Conservation (phyloP, 1,140 invertebrate species). For the Heliconius hermathena region DNA sequence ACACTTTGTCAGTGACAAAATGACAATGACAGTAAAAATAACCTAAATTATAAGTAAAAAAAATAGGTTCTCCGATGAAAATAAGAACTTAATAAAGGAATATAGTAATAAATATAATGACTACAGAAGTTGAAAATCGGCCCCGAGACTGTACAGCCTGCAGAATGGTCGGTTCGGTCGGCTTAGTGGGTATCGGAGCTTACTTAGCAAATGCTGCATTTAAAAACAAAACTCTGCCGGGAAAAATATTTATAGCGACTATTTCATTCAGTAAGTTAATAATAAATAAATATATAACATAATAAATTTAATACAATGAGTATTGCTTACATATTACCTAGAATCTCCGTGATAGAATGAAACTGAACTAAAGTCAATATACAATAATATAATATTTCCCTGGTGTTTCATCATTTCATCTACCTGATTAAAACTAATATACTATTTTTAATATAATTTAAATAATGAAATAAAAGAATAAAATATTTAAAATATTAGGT, state of each 20-base stretch:
- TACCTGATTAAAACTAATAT: too few species aligned
- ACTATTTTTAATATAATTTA: too few species aligned
- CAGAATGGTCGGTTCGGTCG: constrained; percentile 57
- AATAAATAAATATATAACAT: not conserved
- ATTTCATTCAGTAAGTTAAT: constrained; percentile 59
- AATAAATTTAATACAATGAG: not conserved
- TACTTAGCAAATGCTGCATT: constrained; percentile 64
- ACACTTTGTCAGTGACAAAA: not conserved
- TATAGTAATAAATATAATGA: constrained; percentile 35
- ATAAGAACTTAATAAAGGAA: not conserved
- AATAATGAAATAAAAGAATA: too few species aligned
- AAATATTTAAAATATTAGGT: too few species aligned
- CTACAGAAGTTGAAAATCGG: constrained; percentile 41
- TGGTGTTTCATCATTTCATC: too few species aligned
- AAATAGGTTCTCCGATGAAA: not conserved
- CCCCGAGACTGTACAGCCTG: constrained; percentile 62
- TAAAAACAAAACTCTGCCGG: constrained; percentile 64
- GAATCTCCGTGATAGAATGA: not conserved
- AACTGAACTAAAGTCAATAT: not conserved
- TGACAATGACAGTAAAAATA: not conserved
- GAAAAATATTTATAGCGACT: constrained; percentile 59
- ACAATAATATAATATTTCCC: not conserved
- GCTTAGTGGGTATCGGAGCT: constrained; percentile 66
- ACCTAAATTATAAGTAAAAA: not conserved
- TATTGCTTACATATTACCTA: not conserved